These are phyloP conservation scores for Ochotona curzoniae DNA, from an alignment of 2,113 vertebrate genomes.

Conservation along the genomic window DNA sequence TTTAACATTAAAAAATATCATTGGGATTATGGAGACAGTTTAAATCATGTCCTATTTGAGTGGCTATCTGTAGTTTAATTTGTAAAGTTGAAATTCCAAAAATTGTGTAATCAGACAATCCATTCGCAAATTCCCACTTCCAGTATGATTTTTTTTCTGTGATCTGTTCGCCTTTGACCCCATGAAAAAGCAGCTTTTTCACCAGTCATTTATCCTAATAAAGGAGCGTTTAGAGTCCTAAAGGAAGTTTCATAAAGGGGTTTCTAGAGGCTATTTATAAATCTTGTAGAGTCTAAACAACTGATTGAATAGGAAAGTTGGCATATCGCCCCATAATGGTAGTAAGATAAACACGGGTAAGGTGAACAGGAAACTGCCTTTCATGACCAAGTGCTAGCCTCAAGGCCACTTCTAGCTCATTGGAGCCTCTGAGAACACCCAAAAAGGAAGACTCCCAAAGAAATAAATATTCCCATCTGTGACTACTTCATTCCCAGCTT, in stretches of 20 bases:
- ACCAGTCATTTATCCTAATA: constrained; percentile 18
- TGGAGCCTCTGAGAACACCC: neutral
- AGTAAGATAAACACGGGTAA: constrained; percentile 33
- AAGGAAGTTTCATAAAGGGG: neutral
- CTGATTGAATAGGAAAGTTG: constrained; percentile 39
- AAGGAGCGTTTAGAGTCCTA: constrained; percentile 9
- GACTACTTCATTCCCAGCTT: neutral
- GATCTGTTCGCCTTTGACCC: neutral
- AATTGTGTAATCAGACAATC: neutral
- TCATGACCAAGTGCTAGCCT: neutral
- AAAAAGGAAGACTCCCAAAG: neutral
- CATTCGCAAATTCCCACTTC: constrained; percentile 2
- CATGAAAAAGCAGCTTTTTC: neutral
- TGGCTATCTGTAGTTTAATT: neutral
- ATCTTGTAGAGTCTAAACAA: neutral
- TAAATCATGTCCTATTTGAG: constrained; percentile 33
- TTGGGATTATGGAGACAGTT: neutral
- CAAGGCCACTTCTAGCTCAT: neutral
- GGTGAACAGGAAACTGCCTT: neutral
- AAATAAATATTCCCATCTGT: constrained; percentile 1
- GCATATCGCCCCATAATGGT: neutral
- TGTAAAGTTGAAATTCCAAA: constrained; percentile 41
- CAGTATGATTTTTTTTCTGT: constrained; percentile 15
- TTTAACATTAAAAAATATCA: constrained; percentile 41
- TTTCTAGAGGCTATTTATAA: constrained; percentile 52